Base-by-base conservation (phyloP, 2,888 invertebrate species). In the Agrypnus murinus region DNA sequence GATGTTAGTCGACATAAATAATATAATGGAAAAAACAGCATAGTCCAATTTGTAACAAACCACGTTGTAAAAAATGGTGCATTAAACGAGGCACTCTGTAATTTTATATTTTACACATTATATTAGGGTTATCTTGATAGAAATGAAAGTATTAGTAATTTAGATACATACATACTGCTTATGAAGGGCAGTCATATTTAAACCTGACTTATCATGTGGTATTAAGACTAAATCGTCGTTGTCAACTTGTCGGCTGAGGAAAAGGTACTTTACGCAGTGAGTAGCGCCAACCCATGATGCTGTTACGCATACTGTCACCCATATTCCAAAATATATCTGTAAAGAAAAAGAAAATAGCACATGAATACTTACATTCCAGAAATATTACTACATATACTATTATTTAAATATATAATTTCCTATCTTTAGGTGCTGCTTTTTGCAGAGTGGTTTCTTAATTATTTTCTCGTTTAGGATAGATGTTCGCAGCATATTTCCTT, bases 41-140 rank as follows among this genome's bases (percentile, higher is more conserved):
- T 91, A 65, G 95, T 92, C 92, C 96, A 97, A 84, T 95, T 94
- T 57, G 96, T 96, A 84, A 93, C 94, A 85, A 97, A 96, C 96
- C 97, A 98, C 31, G 97, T 95, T 6, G 96, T 95, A 87, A 97
- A 96, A 87, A 97, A 97, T 64, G 97, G 97, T 9, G 97, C 97
- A 85, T 94, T 93, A 86, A 95, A 96, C 36, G 90, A 87, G 69
- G 88, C 86, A 87, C 78, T 80, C 85, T 48, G 12, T 25, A 48
- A 46, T 66, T 58, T 14, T 14, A 64, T 19, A 34, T 25, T 8
- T 34, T 14, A 38, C 10, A 45, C 14, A 15, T 40, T 32, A 10
- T 31, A 36, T 62, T 12, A 10, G 8, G 12, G 2, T 40, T 40
- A 40, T 10, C 5, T n/a, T 40, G 17, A 31, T 4, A 34, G 14